These are phyloP conservation scores for Rana temporaria DNA, from an alignment of 2,113 vertebrate species.

Conservation along the genomic window DNA sequence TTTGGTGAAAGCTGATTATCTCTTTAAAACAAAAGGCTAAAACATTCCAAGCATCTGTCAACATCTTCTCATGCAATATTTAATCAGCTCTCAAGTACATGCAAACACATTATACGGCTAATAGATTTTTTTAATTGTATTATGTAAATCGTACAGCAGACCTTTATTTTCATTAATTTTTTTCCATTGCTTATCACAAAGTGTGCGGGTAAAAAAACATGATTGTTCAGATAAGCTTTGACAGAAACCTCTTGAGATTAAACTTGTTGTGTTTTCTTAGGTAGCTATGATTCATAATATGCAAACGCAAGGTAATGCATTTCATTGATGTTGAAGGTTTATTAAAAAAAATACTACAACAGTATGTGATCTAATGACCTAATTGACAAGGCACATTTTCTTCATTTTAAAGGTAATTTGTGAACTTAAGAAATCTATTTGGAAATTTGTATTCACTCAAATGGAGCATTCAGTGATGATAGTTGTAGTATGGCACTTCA, in stretches of 20 bases:
- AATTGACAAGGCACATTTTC: background rate
- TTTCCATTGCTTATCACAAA: constrained; percentile 36
- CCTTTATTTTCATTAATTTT: constrained; percentile 51
- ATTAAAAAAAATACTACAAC: background rate
- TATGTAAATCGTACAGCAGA: constrained; percentile 49
- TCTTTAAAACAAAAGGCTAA: constrained; percentile 46
- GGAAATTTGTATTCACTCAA: too few relatives aligned
- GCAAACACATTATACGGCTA: constrained; percentile 51
- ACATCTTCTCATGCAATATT: constrained; percentile 38
- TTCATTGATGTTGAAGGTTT: constrained; percentile 18
- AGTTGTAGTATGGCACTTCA: too few relatives aligned
- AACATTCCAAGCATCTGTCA: constrained; percentile 54
- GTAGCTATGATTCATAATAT: constrained; percentile 17
- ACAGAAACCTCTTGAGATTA: constrained; percentile 21
- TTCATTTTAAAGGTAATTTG: too few relatives aligned
- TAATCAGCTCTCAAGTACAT: constrained; percentile 50
- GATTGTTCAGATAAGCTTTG: constrained; percentile 32
- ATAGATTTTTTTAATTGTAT: constrained; percentile 54
- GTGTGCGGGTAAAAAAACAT: constrained; percentile 1
- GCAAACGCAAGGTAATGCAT: background rate
- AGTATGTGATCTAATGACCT: background rate
- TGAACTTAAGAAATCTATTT: too few relatives aligned
- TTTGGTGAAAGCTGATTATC: constrained; percentile 47
- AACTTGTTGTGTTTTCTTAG: background rate
- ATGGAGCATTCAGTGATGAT: too few relatives aligned